phyloP scores from a whole-genome alignment of 2,113 vertebrate species.

The Archocentrus centrarchus region DNA sequence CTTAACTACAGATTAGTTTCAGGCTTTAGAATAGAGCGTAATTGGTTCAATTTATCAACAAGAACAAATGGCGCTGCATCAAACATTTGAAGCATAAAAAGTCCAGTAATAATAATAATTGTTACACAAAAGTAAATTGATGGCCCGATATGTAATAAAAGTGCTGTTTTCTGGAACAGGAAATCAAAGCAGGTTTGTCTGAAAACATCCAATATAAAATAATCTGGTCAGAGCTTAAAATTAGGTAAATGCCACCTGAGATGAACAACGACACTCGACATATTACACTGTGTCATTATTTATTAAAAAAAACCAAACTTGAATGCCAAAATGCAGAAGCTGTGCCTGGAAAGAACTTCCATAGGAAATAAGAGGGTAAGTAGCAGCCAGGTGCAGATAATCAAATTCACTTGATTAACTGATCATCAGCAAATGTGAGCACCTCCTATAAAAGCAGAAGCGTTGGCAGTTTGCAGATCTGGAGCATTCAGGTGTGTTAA shows the following conservation, averaged over 20 bases:
- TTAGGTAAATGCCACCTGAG: background rate
- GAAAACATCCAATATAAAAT: background rate
- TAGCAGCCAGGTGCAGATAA: background rate
- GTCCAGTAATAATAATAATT: background rate
- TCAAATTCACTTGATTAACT: background rate
- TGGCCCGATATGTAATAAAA: background rate
- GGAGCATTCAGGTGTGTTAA: no score
- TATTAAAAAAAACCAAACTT: no score
- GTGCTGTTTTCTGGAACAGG: background rate
- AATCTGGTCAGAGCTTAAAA: background rate
- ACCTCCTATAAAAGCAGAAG: background rate
- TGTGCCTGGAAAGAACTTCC: background rate
- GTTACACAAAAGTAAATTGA: background rate
- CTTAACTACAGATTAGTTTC: conserved; percentile 37
- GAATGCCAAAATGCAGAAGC: background rate
- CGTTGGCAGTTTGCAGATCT: no score
- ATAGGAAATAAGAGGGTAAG: background rate
- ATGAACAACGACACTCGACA: background rate
- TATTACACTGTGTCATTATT: background rate
- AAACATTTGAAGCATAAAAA: background rate
- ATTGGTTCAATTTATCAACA: conserved; percentile 3
- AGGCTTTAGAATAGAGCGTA: background rate
- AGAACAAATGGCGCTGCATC: background rate
- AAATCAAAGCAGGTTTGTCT: background rate
- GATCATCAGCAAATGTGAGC: background rate